Evolutionary conservation across 2,113 vertebrate genomes (phyloP), one percentile per base, ranked within the genome.

Genomic region (Atrichornis clamosus): DNA sequence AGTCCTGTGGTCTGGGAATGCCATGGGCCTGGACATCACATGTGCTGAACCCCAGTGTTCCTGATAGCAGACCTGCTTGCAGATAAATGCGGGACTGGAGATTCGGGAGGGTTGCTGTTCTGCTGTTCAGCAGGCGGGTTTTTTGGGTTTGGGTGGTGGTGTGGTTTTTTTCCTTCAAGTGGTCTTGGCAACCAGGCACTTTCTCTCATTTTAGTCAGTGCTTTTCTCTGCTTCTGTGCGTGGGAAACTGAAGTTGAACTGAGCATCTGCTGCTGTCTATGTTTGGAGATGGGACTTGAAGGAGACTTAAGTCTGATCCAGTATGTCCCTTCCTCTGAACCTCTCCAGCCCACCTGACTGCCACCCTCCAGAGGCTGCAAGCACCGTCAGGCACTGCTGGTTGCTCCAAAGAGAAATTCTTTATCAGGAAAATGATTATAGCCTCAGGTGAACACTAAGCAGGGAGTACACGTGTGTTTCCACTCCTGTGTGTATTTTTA

Each of bases 201-300:
- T 92, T 92, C 74, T 91, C 18, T 79, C 53, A 10, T 87, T 37
- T 95, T 94, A 95, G 69, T 93, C 94, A 92, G 93, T 60, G 70
- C 94, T 92, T 95, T 93, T 93, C 69, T 90, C 83, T 11, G 41
- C 56, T 84, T 91, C 78, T 26, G 11, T 82, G 96, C 37, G 89
- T 96, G 94, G 96, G 96, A 96, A 87, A 87, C 65, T 84, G 53
- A 42, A 94, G 77, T 88, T 86, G 91, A 84, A 89, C 89, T 1
- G 4, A 93, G 93, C 95, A 96, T 97, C 96, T 97, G 96, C 84
- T 95, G 76, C 86, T 14, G 16, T 70, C 95, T 95, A 50, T 95
- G 93, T 97, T 97, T 95, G 83, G 93, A 96, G 93, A 78, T 3
- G 7, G 94, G 91, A 81, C 64, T 20, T 6, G 86, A 55, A 86